Conservation (phyloP, 2,797 vertebrate species). For the Enteromius radiatus region DNA sequence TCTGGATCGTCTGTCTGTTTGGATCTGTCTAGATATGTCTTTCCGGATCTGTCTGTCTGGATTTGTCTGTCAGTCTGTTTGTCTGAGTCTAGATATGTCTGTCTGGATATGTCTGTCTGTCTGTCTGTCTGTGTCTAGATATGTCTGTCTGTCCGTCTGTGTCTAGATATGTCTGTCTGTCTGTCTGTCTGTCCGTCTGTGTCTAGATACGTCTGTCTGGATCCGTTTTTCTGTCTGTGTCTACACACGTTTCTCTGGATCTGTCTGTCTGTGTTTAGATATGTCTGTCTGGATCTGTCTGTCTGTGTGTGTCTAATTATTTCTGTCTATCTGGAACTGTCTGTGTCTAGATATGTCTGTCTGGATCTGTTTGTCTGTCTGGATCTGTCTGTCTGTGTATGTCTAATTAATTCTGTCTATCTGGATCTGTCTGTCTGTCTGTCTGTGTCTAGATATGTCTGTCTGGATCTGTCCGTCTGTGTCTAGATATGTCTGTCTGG, state of each 20-base stretch:
- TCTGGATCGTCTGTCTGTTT: not conserved
- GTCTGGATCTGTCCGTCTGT: not conserved
- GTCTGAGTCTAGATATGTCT: constrained; percentile 3
- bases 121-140: too few species aligned
- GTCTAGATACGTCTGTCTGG: not conserved
- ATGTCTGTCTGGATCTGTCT: constrained; percentile 21
- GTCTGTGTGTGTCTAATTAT: too few species aligned
- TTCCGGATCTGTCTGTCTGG: constrained; percentile 21
- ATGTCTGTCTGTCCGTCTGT: not conserved
- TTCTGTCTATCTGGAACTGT: not conserved
- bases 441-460: not conserved
- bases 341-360: not conserved
- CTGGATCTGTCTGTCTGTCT: constrained; percentile 3
- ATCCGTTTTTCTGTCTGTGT: not conserved
- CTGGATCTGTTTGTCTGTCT: not conserved
- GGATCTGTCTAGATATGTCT: not conserved
- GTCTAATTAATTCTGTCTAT: not conserved
- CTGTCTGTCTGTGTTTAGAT: not conserved
- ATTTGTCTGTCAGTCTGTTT: not conserved
- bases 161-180: not conserved
- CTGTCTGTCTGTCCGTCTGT: not conserved
- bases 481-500: not conserved
- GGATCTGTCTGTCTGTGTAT: constrained; percentile 8
- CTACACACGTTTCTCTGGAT: not conserved
- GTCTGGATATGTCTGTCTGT: constrained; percentile 16